Conservation (phyloP, 2,888 invertebrate genomes). For the Rhingia rostrata region DNA sequence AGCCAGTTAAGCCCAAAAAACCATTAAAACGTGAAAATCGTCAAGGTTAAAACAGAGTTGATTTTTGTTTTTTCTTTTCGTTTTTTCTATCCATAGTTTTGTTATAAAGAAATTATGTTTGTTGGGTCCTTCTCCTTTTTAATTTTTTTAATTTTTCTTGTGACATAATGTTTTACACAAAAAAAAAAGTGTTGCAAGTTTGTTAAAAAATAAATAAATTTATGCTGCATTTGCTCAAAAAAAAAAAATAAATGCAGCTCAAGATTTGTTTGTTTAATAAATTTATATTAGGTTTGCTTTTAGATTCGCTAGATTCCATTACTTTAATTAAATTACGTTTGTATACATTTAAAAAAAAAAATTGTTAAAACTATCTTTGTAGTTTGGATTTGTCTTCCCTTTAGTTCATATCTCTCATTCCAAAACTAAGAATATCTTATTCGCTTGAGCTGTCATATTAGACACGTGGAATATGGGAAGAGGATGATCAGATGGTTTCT, state of each 20-base stretch:
- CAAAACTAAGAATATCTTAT: background rate
- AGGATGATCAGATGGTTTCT: no score
- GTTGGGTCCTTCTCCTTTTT: background rate
- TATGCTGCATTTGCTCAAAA: no score
- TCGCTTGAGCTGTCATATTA: no score
- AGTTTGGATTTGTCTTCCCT: background rate
- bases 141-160: constrained; percentile 1
- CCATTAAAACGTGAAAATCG: constrained; percentile 86
- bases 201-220: background rate
- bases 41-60: constrained; percentile 84
- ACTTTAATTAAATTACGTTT: background rate
- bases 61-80: constrained; percentile 13
- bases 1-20: constrained; percentile 85
- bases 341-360: background rate
- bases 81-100: background rate
- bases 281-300: constrained; percentile 1
- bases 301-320: constrained; percentile 10
- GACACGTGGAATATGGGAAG: no score
- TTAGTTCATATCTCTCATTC: constrained; percentile 27
- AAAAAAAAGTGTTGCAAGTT: constrained; percentile 5
- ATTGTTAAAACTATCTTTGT: background rate
- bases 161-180: background rate
- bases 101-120: background rate
- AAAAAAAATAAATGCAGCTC: background rate
- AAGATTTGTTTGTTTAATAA: background rate